Evolutionary conservation across 2,888 invertebrate genomes (phyloP).

Genomic region (Sinelater perroti): DNA sequence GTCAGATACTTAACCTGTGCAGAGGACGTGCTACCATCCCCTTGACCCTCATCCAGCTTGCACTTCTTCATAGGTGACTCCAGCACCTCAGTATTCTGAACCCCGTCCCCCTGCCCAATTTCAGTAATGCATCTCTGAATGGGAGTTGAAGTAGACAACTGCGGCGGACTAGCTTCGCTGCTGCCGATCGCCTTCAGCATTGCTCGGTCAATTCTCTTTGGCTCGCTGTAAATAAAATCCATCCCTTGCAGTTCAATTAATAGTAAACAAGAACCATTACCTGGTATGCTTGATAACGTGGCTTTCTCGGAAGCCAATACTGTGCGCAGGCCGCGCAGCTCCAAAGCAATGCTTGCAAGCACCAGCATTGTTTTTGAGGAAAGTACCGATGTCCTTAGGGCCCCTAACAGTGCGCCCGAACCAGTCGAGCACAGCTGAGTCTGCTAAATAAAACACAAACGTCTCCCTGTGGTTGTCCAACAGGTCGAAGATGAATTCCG

Average conservation of each 20-base stretch:
- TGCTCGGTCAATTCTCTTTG: not conserved
- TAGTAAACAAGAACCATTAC: constrained; percentile 41
- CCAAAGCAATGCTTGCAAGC: constrained; percentile 51
- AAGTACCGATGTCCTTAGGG: constrained; percentile 66
- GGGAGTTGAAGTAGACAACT: constrained; percentile 10
- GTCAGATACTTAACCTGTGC: constrained; percentile 48
- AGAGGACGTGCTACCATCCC: constrained; percentile 18
- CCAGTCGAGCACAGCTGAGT: constrained; percentile 67
- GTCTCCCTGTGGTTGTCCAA: constrained; percentile 54
- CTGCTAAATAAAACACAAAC: constrained; percentile 53
- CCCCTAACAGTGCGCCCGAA: constrained; percentile 71
- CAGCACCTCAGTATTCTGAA: constrained; percentile 47
- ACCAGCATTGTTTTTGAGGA: constrained; percentile 64
- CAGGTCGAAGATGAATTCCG: constrained; percentile 55
- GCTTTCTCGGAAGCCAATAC: constrained; percentile 55
- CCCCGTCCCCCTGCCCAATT: constrained; percentile 50
- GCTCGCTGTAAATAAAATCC: constrained; percentile 3
- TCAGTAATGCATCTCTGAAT: constrained; percentile 35
- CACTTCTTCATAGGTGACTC: constrained; percentile 53
- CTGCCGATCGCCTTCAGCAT: not conserved
- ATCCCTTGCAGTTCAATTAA: not conserved
- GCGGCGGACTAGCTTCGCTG: constrained; percentile 42
- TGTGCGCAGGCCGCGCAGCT: constrained; percentile 48
- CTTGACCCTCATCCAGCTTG: constrained; percentile 41
- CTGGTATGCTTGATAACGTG: constrained; percentile 51